These are phyloP conservation scores for Bagarius yarrelli DNA, from an alignment of 2,113 vertebrate species.

Conservation along the genomic window DNA sequence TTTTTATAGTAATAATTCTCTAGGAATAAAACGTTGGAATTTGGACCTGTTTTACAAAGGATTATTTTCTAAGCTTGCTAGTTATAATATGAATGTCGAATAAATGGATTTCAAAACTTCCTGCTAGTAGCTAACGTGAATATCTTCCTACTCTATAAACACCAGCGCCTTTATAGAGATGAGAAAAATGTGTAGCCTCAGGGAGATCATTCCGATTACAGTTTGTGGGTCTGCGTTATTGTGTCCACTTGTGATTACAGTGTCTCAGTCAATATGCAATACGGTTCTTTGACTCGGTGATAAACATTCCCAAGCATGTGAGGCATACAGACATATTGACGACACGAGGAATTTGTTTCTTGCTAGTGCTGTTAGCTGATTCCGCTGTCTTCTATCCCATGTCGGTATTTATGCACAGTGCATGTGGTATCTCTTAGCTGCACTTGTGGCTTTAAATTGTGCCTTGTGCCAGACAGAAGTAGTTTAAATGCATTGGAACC, in stretches of 20 bases:
- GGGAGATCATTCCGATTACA: constrained; percentile 39
- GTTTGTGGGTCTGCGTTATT: constrained; percentile 43
- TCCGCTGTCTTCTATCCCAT: constrained; percentile 36
- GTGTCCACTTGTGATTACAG: constrained; percentile 43
- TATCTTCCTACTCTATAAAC: constrained; percentile 16
- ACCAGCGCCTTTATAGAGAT: constrained; percentile 19
- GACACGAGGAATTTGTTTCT: constrained; percentile 49
- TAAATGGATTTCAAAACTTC: not conserved
- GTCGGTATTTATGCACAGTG: constrained; percentile 55
- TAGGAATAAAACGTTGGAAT: not conserved
- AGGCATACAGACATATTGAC: constrained; percentile 37
- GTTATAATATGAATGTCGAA: not conserved
- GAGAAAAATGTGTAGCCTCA: constrained; percentile 38
- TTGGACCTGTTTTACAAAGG: not conserved
- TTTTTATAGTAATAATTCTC: not conserved
- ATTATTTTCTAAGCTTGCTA: not conserved
- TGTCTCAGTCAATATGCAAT: constrained; percentile 56
- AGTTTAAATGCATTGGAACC: constrained; percentile 65
- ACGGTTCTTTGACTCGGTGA: constrained; percentile 43
- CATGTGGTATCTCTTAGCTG: constrained; percentile 49
- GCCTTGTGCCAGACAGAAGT: constrained; percentile 46
- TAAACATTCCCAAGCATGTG: constrained; percentile 44
- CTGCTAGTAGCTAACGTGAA: not conserved
- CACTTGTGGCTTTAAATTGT: constrained; percentile 60
- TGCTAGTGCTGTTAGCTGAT: constrained; percentile 24